These are phyloP conservation scores for Epiperipatus broadwayi DNA, from an alignment of 2,888 invertebrate genomes.

Conservation along the genomic window DNA sequence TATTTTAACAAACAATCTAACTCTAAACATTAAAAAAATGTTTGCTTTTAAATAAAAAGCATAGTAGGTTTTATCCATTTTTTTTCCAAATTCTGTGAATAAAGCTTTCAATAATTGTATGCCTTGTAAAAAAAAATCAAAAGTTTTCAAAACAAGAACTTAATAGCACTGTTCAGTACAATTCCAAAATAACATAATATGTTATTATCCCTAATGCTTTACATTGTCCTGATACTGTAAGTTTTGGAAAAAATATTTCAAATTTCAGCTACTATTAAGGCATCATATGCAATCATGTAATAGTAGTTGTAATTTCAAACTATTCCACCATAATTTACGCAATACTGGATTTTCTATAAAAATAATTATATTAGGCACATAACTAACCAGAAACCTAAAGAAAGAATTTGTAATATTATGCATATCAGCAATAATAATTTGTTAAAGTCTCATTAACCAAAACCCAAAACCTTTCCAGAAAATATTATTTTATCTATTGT, in stretches of 20 bases:
- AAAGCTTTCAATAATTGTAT: too few relatives aligned
- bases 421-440: too few relatives aligned
- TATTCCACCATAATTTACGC: conserved; percentile 28
- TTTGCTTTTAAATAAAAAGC: too few relatives aligned
- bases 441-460: too few relatives aligned
- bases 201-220: conserved; percentile 17
- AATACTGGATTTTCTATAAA: conserved; percentile 27
- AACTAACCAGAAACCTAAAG: conserved; percentile 27
- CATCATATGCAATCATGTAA: conserved; percentile 28
- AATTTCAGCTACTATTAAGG: conserved; percentile 27
- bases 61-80: too few relatives aligned
- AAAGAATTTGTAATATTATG: too few relatives aligned
- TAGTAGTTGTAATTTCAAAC: conserved; percentile 25
- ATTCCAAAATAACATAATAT: conserved; percentile 20
- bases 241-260: conserved; percentile 31
- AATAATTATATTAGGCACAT: conserved; percentile 29
- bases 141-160: conserved; percentile 70
- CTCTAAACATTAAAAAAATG: too few relatives aligned
- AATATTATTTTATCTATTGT: too few relatives aligned
- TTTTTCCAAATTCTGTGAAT: too few relatives aligned
- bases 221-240: conserved; percentile 29
- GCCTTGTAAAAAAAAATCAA: conserved; percentile 70
- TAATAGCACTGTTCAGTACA: conserved; percentile 47
- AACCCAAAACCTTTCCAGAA: too few relatives aligned
- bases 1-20: too few relatives aligned